A percentile compares a stretch with the other conserved stretches of the same genome.
These are phyloP conservation scores for Lapara coniferarum DNA, from an alignment of 2,888 invertebrate genomes.

Conservation along the genomic window DNA sequence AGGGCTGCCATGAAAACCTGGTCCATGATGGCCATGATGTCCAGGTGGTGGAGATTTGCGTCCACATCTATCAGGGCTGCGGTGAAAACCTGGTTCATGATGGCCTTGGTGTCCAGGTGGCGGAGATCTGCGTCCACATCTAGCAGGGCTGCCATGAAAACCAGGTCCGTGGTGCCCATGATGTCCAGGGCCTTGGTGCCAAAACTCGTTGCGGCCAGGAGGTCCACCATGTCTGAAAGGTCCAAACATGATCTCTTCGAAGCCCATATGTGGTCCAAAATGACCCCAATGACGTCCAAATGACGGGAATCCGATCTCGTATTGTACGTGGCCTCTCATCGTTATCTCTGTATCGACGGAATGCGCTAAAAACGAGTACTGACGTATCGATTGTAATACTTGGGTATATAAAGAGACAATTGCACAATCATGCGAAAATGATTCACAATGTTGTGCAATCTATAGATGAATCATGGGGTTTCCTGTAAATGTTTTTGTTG, in stretches of 20 bases:
- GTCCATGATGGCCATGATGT: constrained; percentile 26
- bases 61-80: not conserved
- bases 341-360: not conserved
- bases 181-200: constrained; percentile 16
- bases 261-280: not conserved
- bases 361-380: not conserved
- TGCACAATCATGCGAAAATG: not conserved
- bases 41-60: not conserved
- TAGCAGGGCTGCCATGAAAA: constrained; percentile 23
- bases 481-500: not conserved
- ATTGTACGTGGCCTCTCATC: constrained; percentile 20
- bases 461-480: not conserved
- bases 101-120: constrained; percentile 24
- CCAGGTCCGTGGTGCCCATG: constrained; percentile 27
- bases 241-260: not conserved
- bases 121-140: constrained; percentile 24
- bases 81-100: constrained; percentile 15
- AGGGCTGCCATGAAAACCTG: constrained; percentile 26
- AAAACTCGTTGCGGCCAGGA: not conserved
- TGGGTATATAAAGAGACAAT: not conserved
- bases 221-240: not conserved
- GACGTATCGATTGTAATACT: not conserved
- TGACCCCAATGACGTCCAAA: constrained; percentile 12
- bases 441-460: not conserved
- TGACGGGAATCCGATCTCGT: not conserved